Base-by-base conservation (phyloP, 2,113 vertebrate species). In the Laterallus jamaicensis region DNA sequence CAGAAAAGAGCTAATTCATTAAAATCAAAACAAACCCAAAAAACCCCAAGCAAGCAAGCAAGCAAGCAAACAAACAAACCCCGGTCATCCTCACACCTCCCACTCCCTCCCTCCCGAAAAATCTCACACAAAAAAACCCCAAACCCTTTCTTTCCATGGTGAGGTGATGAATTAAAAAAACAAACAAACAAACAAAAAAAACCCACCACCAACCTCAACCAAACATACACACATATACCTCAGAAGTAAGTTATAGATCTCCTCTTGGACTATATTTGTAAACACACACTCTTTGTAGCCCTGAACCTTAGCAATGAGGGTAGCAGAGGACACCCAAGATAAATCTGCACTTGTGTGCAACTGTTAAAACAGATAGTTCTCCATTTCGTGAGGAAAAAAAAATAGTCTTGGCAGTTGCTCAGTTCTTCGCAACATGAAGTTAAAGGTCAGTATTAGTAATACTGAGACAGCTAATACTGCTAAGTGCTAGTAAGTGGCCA, bases 361-460 rank as follows among this genome's bases (percentile, higher is more conserved):
- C 29, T 82, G 25, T 28, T 86, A 42, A 85, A 89, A 67, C 25
- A 86, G 22, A 55, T 56, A 52, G 29, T 63, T 95, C 56, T 92
- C 29, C 58, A n/a, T 84, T 93, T 60, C 68, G 21, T 52, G 63
- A 39, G 35, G 4, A 7, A 28, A 70, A 89, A 81, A 90, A 50
- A 10, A 52, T 8, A 70, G 13, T 56, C 81, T 89, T 82, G 14
- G 49, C 62, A 89, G n/a, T 69, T 91, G 26, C 56, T 90, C 66
- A 56, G 8, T 84, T 93, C 44, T 85, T 90, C 54, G 69, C 24
- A 73, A 90, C 55, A 56, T 37, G 21, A 82, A 94, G 49, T 73
- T 89, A 91, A 92, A 95, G 84, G 89, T 78, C 74, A 82, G 9
- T 67, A 77, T 82, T 86, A 86, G 50, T 85, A 89, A 68, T 25